Conservation (phyloP, 2,797 vertebrate species). For the Premnoplex brunnescens region DNA sequence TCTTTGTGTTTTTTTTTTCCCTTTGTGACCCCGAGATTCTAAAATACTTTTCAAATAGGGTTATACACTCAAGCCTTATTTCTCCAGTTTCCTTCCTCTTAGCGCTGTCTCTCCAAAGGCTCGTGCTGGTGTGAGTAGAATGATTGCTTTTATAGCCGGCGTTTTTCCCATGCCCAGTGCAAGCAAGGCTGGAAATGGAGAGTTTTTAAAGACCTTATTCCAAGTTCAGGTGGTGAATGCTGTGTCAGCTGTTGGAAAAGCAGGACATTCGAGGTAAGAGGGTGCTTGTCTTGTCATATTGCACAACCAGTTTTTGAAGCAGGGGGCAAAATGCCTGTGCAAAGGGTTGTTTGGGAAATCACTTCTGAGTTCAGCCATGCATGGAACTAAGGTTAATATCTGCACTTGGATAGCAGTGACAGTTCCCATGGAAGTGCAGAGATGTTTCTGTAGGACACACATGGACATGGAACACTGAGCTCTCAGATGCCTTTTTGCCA, state of each 20-base stretch:
- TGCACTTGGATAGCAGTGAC: background rate
- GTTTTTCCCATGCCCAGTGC: background rate
- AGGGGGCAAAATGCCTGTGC: background rate
- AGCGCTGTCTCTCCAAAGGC: background rate
- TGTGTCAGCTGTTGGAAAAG: background rate
- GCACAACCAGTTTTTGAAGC: background rate
- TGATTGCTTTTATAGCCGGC: background rate
- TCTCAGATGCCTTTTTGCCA: background rate
- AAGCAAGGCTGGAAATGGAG: background rate
- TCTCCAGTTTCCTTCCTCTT: background rate
- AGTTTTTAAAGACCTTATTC: background rate
- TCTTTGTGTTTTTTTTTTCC: background rate
- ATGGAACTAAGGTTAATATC: background rate
- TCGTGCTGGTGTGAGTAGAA: background rate
- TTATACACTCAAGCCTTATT: background rate
- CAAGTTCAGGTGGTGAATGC: background rate
- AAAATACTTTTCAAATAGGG: background rate
- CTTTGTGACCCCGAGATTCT: background rate
- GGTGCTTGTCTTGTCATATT: background rate
- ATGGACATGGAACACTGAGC: fast-evolving
- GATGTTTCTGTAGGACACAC: background rate
- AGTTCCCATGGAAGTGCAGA: background rate
- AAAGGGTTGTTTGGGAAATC: background rate
- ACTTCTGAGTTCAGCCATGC: background rate
- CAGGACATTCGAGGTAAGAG: fast-evolving